These are phyloP conservation scores for Monopterus albus DNA, from an alignment of 2,113 vertebrate species.

Conservation along the genomic window DNA sequence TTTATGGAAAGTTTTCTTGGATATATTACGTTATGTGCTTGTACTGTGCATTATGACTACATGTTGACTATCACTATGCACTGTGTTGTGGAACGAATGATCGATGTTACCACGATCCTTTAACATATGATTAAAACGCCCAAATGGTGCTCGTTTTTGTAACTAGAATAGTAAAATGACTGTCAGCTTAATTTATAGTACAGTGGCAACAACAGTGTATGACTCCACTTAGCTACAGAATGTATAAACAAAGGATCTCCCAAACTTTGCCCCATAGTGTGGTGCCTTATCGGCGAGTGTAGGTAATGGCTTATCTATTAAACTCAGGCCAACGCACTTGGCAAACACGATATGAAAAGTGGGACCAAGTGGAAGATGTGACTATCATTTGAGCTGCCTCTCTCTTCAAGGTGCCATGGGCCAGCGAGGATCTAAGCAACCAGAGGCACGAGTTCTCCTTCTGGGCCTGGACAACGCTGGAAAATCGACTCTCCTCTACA, in stretches of 20 bases:
- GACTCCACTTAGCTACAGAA: not conserved
- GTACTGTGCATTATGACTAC: no score
- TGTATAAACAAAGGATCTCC: not conserved
- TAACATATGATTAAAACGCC: no score
- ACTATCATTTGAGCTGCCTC: not conserved
- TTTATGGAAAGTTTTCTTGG: no score
- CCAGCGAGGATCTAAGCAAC: conserved; percentile 73
- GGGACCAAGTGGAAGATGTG: not conserved
- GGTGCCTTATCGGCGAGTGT: conserved; percentile 53
- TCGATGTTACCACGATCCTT: no score
- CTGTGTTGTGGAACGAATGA: no score
- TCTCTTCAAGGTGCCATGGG: conserved; percentile 82
- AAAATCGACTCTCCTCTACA: conserved; percentile 91
- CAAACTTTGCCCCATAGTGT: conserved; percentile 71
- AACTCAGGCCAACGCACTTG: conserved; percentile 53
- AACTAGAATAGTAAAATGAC: no score
- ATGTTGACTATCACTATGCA: no score
- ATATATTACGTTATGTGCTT: no score
- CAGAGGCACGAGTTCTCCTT: conserved; percentile 84
- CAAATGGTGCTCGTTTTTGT: no score
- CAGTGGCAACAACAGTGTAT: not conserved
- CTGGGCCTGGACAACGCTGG: conserved; percentile 91
- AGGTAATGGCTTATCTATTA: conserved; percentile 74
- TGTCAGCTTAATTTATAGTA: no score
- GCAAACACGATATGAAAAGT: conserved; percentile 57